Evolutionary conservation across 2,888 invertebrate species (phyloP).

Genomic region (Eristalis pertinax): DNA sequence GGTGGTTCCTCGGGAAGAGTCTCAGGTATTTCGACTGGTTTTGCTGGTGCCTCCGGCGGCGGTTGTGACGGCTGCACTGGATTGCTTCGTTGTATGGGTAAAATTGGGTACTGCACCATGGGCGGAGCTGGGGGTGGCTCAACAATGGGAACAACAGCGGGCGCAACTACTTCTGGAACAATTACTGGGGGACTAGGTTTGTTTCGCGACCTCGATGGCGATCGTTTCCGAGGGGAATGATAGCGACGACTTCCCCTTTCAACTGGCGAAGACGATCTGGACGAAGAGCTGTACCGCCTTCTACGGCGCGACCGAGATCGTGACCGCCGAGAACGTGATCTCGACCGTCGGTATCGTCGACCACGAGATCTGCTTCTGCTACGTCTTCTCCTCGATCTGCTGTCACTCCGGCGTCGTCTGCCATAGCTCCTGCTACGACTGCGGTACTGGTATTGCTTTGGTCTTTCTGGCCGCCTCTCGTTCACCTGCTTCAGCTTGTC

Average conservation of each 20-base stretch:
- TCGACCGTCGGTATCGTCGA: slow-evolving; percentile 45
- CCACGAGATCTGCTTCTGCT: slow-evolving; percentile 61
- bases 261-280: slow-evolving; percentile 73
- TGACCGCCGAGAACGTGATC: slow-evolving; percentile 77
- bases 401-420: slow-evolving; percentile 73
- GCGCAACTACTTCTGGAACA: slow-evolving; percentile 51
- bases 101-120: slow-evolving; percentile 67
- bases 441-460: slow-evolving; percentile 72
- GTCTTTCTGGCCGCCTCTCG: slow-evolving; percentile 74
- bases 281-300: slow-evolving; percentile 75
- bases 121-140: slow-evolving; percentile 46
- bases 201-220: slow-evolving; percentile 25
- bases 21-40: slow-evolving; percentile 77
- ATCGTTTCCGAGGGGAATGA: slow-evolving; percentile 45
- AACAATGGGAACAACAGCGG: slow-evolving; percentile 31
- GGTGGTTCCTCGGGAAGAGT: slow-evolving; percentile 75
- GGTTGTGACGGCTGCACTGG: slow-evolving; percentile 26
- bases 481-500: slow-evolving; percentile 80
- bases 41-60: slow-evolving; percentile 56
- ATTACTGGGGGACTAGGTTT: not conserved
- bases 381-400: slow-evolving; percentile 74
- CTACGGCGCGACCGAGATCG: slow-evolving; percentile 67
- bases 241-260: slow-evolving; percentile 64
- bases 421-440: slow-evolving; percentile 74
- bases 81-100: slow-evolving; percentile 54